Evolutionary conservation across 2,888 invertebrate genomes (phyloP), one percentile per base, ranked within the genome.

Genomic region (Spilosoma lubricipeda): DNA sequence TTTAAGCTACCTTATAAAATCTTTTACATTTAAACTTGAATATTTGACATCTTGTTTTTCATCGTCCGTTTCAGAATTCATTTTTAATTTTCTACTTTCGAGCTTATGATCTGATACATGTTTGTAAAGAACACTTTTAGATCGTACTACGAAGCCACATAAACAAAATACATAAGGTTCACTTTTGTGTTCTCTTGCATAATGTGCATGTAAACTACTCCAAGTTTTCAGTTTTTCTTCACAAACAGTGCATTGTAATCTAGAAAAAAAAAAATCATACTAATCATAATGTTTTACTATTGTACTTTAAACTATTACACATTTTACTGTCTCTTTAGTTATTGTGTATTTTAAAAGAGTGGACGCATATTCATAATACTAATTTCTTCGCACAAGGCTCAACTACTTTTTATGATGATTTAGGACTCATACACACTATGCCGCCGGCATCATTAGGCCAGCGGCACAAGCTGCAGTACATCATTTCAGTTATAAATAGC

Each of bases 71-170:
- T 90, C 87, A 33, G 86, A 86, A 18, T 78, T 82, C 69, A 85
- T 88, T 69, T 87, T 91, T 74, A 90, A 80, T 86, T 91, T 92
- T 71, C 85, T 90, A 80, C 90, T 90, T 83, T 92, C 92, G 74
- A 88, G 75, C 83, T 92, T 93, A 80, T 95, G 95, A 71, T 93
- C 91, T 3, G 93, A 89, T 23, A 94, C 90, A 86, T 95, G 95
- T 82, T 93, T 94, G 82, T 95, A 95, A 27, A 95, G 90, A 63
- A 91, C 90, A 88, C 90, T 93, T 81, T 94, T 93, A 8, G 95
- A 94, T 84, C 88, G 88, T 48, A 95, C 91, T 13, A 90, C 89
- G 82, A 90, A 92, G 27, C 95, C 95, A 86, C 95, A 95, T 4
- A 93, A 80, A 79, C 95, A 95, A 74, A 88, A 89, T 30, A 93